These are phyloP conservation scores for Plebejus melissa DNA, from an alignment of 2,888 invertebrate species.

Conservation along the genomic window DNA sequence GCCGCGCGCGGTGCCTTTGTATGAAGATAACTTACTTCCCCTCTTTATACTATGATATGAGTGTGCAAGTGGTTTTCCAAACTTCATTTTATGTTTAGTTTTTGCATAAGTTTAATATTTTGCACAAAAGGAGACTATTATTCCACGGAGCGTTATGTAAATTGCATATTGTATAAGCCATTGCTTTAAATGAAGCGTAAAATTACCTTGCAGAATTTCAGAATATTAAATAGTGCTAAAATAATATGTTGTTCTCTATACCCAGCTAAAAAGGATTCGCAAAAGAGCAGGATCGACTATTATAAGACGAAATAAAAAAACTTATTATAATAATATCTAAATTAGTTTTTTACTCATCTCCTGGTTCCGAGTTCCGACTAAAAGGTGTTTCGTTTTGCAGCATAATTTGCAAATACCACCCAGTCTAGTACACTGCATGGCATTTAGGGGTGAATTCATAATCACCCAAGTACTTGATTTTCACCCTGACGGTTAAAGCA, in stretches of 20 bases:
- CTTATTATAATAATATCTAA: too few relatives aligned
- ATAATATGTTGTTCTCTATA: not conserved
- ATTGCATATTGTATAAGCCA: not conserved
- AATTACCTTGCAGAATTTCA: not conserved
- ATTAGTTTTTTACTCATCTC: too few relatives aligned
- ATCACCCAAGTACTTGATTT: not conserved
- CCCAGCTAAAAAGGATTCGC: not conserved
- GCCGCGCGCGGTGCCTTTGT: too few relatives aligned
- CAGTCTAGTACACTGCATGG: not conserved
- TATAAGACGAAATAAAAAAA: not conserved
- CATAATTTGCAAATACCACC: not conserved
- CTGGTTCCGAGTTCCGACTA: too few relatives aligned
- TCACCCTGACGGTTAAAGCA: not conserved
- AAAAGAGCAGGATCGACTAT: not conserved
- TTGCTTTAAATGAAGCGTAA: not conserved
- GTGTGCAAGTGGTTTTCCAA: not conserved
- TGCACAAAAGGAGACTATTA: not conserved
- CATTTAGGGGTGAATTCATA: not conserved
- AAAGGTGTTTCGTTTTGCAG: too few relatives aligned
- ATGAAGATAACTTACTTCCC: too few relatives aligned
- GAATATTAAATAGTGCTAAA: not conserved
- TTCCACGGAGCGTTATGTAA: not conserved
- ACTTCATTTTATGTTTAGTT: not conserved
- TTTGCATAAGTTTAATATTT: not conserved
- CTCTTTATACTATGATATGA: too few relatives aligned